Conservation (phyloP, 2,797 vertebrate species). For the Carapus acus region DNA sequence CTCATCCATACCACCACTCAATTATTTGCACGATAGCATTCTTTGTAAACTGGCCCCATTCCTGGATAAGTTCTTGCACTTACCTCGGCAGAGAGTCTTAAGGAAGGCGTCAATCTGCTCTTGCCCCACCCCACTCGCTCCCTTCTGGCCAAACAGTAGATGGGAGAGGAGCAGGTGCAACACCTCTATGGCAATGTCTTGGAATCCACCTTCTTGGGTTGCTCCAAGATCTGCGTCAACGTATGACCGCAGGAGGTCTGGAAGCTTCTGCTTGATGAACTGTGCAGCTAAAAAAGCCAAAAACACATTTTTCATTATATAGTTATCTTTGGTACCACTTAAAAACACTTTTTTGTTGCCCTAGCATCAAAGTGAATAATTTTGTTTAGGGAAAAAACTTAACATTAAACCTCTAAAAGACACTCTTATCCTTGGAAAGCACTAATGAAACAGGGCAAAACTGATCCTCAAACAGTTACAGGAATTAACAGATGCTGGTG, state of each 20-base stretch:
- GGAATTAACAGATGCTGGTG: too few relatives aligned
- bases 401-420: too few relatives aligned
- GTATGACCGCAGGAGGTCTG: constrained; percentile 97
- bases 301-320: too few relatives aligned
- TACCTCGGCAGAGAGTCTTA: constrained; percentile 99
- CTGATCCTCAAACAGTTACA: too few relatives aligned
- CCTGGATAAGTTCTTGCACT: constrained; percentile 2
- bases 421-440: too few relatives aligned
- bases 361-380: too few relatives aligned
- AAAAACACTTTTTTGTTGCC: neutral
- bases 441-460: too few relatives aligned
- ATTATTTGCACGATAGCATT: too few relatives aligned
- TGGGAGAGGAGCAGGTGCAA: constrained; percentile 99
- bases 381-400: too few relatives aligned
- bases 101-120: constrained; percentile 99
- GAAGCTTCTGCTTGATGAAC: constrained; percentile 99
- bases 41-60: too few relatives aligned
- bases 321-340: too few relatives aligned
- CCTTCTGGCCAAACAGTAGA: constrained; percentile 99
- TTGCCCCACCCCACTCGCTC: constrained; percentile 97
- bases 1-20: too few relatives aligned
- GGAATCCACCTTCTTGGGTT: constrained; percentile 99
- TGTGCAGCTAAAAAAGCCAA: constrained; percentile 78
- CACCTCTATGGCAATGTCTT: constrained; percentile 99
- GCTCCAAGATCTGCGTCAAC: constrained; percentile 98